Evolutionary conservation across 2,888 invertebrate genomes (phyloP), one percentile per base, ranked within the genome.

Genomic region (Serripes groenlandicus): DNA sequence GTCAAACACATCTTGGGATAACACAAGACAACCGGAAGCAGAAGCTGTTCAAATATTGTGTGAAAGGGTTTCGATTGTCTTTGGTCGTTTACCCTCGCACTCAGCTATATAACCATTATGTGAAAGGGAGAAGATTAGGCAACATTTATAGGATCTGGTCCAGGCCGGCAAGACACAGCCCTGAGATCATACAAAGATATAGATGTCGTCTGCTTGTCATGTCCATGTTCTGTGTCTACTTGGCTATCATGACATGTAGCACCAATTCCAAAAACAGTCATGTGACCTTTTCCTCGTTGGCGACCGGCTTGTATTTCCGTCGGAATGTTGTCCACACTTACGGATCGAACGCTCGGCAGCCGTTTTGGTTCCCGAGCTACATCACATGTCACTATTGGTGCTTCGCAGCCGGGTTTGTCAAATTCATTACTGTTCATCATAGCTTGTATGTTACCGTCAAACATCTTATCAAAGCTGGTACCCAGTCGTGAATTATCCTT

Each of bases 261-360:
- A 37, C 37, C 66, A 35, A 66, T 66, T 11, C 66, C 66, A 42
- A 42, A 66, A 9, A 66, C 23, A 11, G 66, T 66, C 66, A 66
- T 26, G 15, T 66, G 37, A 42, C 66, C 66, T 42, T 21, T 35
- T 18, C 66, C 42, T 3, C 7, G n/a, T 7, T 66, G 23, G 18
- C 66, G 66, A 3, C 11, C 23, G n/a, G 26, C 23, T 30, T 66
- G 35, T 66, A 66, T 42, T 23, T 66, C 42, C 3, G 66, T 66
- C 11, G 81, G 76, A 9, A 85, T 70, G 52, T 81, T 79, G 34
- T 81, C 77, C 34, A 85, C 73, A 52, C 85, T 85, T 7, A 79
- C 62, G 62, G 81, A 81, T 34, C 79, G 30, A 5, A 71, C 75
- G 37, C 85, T 85, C 21, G 75, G 74, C 21, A 75, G 26, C 15